These are phyloP conservation scores for Tinea trinotella DNA, from an alignment of 2,888 invertebrate species.

Conservation along the genomic window DNA sequence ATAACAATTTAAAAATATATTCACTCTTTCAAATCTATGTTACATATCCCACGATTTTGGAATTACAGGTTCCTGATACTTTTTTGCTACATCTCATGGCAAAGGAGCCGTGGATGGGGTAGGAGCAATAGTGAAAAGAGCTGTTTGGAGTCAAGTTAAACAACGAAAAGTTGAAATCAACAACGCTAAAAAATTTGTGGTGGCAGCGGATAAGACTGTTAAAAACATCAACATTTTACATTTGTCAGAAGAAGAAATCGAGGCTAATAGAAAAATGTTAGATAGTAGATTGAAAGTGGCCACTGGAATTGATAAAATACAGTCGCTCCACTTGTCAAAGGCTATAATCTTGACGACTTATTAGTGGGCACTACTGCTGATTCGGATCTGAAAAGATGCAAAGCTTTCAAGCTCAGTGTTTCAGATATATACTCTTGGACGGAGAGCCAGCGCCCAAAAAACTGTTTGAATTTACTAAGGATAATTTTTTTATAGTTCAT, in stretches of 20 bases:
- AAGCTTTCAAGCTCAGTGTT: slow-evolving; percentile 17
- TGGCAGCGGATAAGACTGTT: not conserved
- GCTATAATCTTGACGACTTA: slow-evolving; percentile 18
- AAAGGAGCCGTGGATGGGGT: slow-evolving; percentile 16
- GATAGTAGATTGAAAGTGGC: slow-evolving; percentile 14
- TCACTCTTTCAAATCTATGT: too few species aligned
- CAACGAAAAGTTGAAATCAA: slow-evolving; percentile 3
- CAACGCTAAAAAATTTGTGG: slow-evolving; percentile 16
- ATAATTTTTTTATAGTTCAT: too few species aligned
- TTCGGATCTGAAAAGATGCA: slow-evolving; percentile 19
- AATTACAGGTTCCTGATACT: too few species aligned
- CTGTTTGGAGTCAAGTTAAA: slow-evolving; percentile 16
- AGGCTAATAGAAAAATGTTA: not conserved
- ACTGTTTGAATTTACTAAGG: too few species aligned
- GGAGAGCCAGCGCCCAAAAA: too few species aligned
- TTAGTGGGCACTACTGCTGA: slow-evolving; percentile 19
- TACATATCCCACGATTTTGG: too few species aligned
- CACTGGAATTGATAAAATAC: not conserved
- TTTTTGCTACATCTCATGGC: slow-evolving; percentile 17
- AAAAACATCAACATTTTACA: slow-evolving; percentile 12
- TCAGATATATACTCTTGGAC: slow-evolving; percentile 15
- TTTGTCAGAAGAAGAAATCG: slow-evolving; percentile 14
- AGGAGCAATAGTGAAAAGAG: slow-evolving; percentile 13
- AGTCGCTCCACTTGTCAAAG: slow-evolving; percentile 16
- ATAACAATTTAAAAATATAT: too few species aligned